Conservation (phyloP, 2,113 vertebrate genomes). For the Nematolebias whitei region DNA sequence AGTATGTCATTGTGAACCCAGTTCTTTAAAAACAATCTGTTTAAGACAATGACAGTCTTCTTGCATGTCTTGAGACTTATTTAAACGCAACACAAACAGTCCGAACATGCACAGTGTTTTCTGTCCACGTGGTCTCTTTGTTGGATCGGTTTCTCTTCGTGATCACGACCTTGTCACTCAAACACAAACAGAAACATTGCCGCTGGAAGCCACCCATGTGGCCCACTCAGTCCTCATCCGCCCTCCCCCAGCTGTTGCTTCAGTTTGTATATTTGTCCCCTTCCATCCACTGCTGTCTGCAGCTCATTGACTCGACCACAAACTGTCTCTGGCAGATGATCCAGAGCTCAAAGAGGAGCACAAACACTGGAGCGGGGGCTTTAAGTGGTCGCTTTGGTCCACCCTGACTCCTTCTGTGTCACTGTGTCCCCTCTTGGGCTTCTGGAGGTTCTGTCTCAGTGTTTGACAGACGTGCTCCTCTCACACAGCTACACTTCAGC, state of each 20-base stretch:
- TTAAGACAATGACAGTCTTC: too few relatives aligned
- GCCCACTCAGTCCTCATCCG: constrained; percentile 47
- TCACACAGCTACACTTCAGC: constrained; percentile 42
- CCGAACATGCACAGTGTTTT: constrained; percentile 44
- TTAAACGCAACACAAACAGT: too few relatives aligned
- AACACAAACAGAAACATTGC: constrained; percentile 35
- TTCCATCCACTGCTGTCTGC: constrained; percentile 50
- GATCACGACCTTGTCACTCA: constrained; percentile 73
- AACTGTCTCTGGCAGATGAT: constrained; percentile 65
- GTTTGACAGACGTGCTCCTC: constrained; percentile 60
- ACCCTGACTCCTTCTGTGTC: constrained; percentile 27
- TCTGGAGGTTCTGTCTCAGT: constrained; percentile 47
- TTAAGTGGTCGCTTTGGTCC: constrained; percentile 52
- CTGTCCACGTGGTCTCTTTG: constrained; percentile 53
- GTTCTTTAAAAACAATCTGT: too few relatives aligned
- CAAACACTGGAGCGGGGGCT: constrained; percentile 35
- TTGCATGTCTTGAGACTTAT: too few relatives aligned
- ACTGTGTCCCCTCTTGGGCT: constrained; percentile 28
- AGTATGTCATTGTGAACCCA: too few relatives aligned
- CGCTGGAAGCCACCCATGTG: constrained; percentile 73
- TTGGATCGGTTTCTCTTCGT: constrained; percentile 49
- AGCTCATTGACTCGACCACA: constrained; percentile 67
- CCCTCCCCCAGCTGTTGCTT: constrained; percentile 48
- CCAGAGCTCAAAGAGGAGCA: too few relatives aligned
- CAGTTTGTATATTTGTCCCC: constrained; percentile 53